phyloP scores from a whole-genome alignment of 92 coral and sea anemone species.

The Virgularia gustaviana region DNA sequence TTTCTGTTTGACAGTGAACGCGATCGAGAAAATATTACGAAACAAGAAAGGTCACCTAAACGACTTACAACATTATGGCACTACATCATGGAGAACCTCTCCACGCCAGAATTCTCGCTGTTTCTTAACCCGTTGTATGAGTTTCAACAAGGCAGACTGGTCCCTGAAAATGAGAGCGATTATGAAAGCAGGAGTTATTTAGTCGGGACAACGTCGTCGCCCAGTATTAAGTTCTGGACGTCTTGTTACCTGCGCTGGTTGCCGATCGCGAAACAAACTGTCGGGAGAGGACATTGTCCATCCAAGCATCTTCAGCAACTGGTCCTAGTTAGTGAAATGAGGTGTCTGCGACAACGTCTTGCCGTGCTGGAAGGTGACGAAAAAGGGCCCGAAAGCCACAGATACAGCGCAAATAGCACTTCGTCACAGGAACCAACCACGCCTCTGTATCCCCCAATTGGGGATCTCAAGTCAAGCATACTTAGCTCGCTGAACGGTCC shows the following conservation, averaged over 20 bases:
- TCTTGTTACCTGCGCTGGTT: constrained; percentile 91
- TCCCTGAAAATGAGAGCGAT: constrained; percentile 28
- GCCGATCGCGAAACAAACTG: constrained; percentile 82
- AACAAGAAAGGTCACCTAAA: constrained; percentile 52
- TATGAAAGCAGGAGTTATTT: constrained; percentile 48
- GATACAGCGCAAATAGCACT: neutral
- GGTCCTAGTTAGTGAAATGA: constrained; percentile 83
- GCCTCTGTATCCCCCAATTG: neutral
- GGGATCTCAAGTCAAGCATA: constrained; percentile 3
- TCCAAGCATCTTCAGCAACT: constrained; percentile 87
- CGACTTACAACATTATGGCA: constrained; percentile 86
- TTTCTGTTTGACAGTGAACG: constrained; percentile 87
- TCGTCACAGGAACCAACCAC: neutral
- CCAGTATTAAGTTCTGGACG: constrained; percentile 88
- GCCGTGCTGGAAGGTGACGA: constrained; percentile 57
- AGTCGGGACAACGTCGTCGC: constrained; percentile 68
- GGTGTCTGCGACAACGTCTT: constrained; percentile 70
- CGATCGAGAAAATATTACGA: constrained; percentile 58
- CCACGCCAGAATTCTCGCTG: constrained; percentile 64
- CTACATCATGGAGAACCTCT: constrained; percentile 74
- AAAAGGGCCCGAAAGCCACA: constrained; percentile 24
- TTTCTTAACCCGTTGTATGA: constrained; percentile 83
- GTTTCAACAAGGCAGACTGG: constrained; percentile 48
- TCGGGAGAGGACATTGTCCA: constrained; percentile 88
- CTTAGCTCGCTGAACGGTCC: constrained; percentile 23